phyloP scores from a whole-genome alignment of 1,140 invertebrate species.

The Portunus trituberculatus region DNA sequence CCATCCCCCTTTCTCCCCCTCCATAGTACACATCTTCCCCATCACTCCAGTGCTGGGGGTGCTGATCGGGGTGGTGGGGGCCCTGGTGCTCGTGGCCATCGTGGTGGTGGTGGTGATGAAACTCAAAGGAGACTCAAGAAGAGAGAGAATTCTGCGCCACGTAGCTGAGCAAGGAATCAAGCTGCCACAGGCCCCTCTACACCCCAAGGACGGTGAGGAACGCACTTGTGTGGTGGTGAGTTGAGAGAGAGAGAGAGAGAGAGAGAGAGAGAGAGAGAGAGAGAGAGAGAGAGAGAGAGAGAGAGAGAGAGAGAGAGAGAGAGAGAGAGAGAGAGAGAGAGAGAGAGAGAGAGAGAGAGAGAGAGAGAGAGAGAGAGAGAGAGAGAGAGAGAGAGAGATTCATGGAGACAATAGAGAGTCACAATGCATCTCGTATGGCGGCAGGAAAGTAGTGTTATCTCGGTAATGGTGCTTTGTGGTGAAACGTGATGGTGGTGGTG shows the following conservation, averaged over 20 bases:
- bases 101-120: constrained; percentile 87
- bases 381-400: background rate
- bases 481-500: too few species aligned
- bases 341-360: background rate
- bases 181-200: constrained; percentile 82
- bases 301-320: background rate
- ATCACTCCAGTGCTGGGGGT: constrained; percentile 88
- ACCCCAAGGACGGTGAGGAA: constrained; percentile 84
- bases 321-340: background rate
- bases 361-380: too few species aligned
- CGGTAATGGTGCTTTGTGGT: too few species aligned
- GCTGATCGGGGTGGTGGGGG: constrained; percentile 87
- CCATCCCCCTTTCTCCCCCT: background rate
- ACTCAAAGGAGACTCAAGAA: constrained; percentile 81
- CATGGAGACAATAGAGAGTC: background rate
- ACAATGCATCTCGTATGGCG: too few species aligned
- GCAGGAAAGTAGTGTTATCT: too few species aligned
- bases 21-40: constrained; percentile 81
- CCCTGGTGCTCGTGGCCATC: constrained; percentile 86
- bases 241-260: constrained; percentile 84
- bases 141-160: constrained; percentile 40
- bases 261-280: background rate
- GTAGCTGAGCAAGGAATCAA: constrained; percentile 79
- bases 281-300: background rate
- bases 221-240: constrained; percentile 83